These are phyloP conservation scores for Oreotrochilus melanogaster DNA, from an alignment of 2,113 vertebrate species.

Conservation along the genomic window DNA sequence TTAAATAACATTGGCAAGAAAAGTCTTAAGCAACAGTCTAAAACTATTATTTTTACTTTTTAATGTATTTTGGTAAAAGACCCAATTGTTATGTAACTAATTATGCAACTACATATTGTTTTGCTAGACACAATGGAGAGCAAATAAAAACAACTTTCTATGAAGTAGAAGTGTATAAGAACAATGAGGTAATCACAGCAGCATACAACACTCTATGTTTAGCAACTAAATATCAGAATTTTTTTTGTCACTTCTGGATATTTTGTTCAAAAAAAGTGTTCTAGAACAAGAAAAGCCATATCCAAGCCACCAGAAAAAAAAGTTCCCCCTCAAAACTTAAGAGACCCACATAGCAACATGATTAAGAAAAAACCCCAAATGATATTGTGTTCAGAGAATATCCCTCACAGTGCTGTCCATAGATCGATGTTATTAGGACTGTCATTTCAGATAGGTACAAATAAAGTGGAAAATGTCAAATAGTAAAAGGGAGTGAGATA, in stretches of 20 bases:
- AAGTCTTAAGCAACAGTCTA: neutral
- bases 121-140: neutral
- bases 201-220: fast-evolving
- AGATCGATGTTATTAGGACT: fast-evolving
- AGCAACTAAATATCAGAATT: neutral
- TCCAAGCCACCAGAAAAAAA: neutral
- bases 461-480: neutral
- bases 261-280: neutral
- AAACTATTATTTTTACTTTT: neutral
- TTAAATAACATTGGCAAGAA: neutral
- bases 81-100: neutral
- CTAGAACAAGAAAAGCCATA: neutral
- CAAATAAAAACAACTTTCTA: neutral
- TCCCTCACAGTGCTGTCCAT: neutral
- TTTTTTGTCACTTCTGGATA: neutral
- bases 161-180: neutral
- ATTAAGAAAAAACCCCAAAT: neutral
- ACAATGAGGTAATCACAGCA: neutral
- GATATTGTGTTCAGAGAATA: neutral
- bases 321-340: neutral
- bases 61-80: neutral
- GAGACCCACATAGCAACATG: neutral
- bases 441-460: neutral
- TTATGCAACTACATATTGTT: neutral
- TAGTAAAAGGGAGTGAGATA: fast-evolving